These are phyloP conservation scores for Siniperca scherzeri DNA, from an alignment of 2,797 vertebrate species.

Conservation along the genomic window DNA sequence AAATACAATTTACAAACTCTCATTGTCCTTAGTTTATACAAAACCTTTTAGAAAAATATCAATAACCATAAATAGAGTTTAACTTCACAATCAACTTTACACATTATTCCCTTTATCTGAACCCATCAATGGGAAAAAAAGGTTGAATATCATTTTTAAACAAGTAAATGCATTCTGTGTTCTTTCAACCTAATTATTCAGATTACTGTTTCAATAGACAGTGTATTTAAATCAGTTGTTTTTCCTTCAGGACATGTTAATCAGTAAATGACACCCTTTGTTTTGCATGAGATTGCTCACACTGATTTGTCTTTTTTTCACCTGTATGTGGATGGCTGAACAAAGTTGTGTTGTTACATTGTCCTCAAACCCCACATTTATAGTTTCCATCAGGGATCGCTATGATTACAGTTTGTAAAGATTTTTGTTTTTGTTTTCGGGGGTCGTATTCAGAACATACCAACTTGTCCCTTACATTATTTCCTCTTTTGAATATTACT, in stretches of 20 bases:
- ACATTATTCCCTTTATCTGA: not conserved
- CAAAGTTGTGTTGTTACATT: not conserved
- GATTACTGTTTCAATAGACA: too few species aligned
- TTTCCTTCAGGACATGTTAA: too few species aligned
- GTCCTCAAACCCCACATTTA: not conserved
- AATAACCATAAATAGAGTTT: not conserved
- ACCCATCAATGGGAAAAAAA: too few species aligned
- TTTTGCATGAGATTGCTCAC: too few species aligned
- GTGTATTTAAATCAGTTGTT: too few species aligned
- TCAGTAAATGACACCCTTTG: too few species aligned
- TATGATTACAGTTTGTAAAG: not conserved
- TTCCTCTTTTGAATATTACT: not conserved
- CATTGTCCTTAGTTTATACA: not conserved
- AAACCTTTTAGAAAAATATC: not conserved
- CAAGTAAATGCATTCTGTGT: too few species aligned
- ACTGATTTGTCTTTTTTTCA: too few species aligned
- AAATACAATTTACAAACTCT: not conserved
- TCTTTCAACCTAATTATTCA: too few species aligned
- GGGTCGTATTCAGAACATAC: not conserved
- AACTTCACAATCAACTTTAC: not conserved
- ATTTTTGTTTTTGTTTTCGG: not conserved
- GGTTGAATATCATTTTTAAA: too few species aligned
- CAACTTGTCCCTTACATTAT: not conserved
- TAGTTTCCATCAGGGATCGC: not conserved
- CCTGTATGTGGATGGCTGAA: too few species aligned